These are phyloP conservation scores for Sparidentex hasta DNA, from an alignment of 2,797 vertebrate genomes.

Conservation along the genomic window DNA sequence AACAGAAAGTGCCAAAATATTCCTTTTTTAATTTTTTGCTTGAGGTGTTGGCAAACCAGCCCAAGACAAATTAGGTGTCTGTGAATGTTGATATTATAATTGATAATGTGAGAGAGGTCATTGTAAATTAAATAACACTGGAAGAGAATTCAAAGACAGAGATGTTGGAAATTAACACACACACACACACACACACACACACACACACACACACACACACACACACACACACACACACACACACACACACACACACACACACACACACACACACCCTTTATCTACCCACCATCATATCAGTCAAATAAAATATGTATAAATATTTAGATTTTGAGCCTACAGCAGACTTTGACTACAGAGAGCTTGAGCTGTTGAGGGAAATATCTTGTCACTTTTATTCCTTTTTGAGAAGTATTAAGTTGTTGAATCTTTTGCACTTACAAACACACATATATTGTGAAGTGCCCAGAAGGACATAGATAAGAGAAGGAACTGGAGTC, in stretches of 20 bases:
- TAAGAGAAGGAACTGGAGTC: not conserved
- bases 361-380: not conserved
- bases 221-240: not conserved
- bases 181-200: not conserved
- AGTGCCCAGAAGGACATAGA: not conserved
- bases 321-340: constrained; percentile 2
- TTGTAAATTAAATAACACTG: not conserved
- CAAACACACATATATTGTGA: not conserved
- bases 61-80: not conserved
- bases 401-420: not conserved
- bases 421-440: not conserved
- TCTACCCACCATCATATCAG: not conserved
- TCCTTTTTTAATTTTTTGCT: not conserved
- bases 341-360: not conserved
- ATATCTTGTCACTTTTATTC: not conserved
- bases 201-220: not conserved
- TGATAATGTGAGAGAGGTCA: not conserved
- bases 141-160: not conserved
- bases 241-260: not conserved
- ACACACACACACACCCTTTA: not conserved
- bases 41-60: not conserved
- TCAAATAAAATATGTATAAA: constrained; percentile 10
- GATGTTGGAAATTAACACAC: not conserved
- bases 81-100: constrained; percentile 19
- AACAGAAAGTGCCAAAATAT: not conserved